phyloP scores from a whole-genome alignment of 1,140 invertebrate genomes.

The Leptinotarsa defecta region DNA sequence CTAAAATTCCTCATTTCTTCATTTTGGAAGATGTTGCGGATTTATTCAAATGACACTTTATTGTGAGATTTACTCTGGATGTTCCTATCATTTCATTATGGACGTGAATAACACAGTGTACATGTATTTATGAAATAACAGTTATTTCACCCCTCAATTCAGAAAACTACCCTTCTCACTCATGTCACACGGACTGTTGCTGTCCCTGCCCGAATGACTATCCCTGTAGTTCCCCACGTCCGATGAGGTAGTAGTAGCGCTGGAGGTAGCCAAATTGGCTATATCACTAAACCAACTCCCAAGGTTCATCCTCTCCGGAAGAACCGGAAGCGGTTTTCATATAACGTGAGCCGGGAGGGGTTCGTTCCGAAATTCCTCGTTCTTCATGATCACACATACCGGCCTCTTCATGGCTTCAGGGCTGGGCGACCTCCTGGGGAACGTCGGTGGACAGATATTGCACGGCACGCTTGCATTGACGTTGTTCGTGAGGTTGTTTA shows the following conservation, averaged over 20 bases:
- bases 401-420: conserved; percentile 59
- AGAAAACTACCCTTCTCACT: conserved; percentile 18
- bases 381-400: conserved; percentile 64
- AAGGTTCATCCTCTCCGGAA: conserved; percentile 62
- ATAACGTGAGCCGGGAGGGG: conserved; percentile 68
- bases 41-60: no score
- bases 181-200: conserved; percentile 43
- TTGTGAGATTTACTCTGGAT: no score
- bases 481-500: conserved; percentile 44
- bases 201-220: conserved; percentile 44
- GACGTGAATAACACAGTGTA: no score
- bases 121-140: no score
- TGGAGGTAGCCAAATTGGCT: conserved; percentile 49
- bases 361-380: conserved; percentile 57
- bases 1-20: no score
- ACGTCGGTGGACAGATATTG: conserved; percentile 53
- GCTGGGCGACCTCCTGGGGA: conserved; percentile 58
- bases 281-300: conserved; percentile 60
- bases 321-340: conserved; percentile 82
- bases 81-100: no score
- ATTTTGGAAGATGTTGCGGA: no score
- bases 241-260: conserved; percentile 25
- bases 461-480: conserved; percentile 44
- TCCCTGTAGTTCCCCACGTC: conserved; percentile 36
- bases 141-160: background rate